A percentile compares a stretch with the other conserved stretches of the same genome.
phyloP scores from a whole-genome alignment of 2,113 vertebrate species.

The Craseonycteris thonglongyai region DNA sequence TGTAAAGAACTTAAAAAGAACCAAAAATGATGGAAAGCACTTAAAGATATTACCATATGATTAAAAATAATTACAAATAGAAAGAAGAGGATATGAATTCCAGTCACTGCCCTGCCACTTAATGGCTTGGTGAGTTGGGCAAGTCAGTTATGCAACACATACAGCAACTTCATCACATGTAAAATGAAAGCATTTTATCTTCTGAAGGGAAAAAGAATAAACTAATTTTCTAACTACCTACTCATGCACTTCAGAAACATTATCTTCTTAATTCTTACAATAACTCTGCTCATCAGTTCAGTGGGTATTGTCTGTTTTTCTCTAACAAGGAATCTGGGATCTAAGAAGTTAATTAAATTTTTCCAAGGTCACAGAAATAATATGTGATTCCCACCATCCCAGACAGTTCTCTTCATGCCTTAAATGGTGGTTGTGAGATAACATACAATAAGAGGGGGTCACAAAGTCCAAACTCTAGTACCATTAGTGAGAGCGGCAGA shows the following conservation, averaged over 20 bases:
- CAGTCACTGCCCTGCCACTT: neutral
- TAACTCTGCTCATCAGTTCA: neutral
- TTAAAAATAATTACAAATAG: neutral
- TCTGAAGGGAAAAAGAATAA: neutral
- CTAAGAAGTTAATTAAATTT: neutral
- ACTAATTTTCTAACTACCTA: neutral
- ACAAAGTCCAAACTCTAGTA: neutral
- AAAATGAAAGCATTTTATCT: neutral
- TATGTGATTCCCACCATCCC: neutral
- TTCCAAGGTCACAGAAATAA: neutral
- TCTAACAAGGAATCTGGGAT: neutral
- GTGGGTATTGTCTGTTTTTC: neutral
- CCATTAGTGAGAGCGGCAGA: neutral
- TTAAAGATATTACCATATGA: neutral
- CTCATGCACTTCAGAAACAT: neutral
- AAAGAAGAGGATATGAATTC: neutral
- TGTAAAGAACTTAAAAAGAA: neutral
- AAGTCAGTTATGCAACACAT: neutral
- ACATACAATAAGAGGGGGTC: neutral
- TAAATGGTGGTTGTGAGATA: neutral
- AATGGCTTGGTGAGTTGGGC: neutral
- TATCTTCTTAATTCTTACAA: neutral
- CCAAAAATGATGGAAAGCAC: neutral
- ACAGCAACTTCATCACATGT: neutral
- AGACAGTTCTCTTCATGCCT: neutral